phyloP scores from a whole-genome alignment of 2,888 invertebrate species.

The Ichneumoninae sp. region DNA sequence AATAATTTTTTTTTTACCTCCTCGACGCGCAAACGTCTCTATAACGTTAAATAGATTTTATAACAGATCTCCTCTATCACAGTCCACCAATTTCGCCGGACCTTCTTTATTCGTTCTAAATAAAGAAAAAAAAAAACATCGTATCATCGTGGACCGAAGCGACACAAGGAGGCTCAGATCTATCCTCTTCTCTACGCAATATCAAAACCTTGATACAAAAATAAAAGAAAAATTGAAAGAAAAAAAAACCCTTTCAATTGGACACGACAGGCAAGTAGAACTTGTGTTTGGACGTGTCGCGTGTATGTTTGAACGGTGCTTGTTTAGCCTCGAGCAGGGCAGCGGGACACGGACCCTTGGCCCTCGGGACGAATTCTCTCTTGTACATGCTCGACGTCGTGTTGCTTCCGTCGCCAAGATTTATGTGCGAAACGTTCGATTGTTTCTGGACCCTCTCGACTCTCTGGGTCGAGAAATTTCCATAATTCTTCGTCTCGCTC shows the following conservation, averaged over 20 bases:
- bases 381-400: slow-evolving; percentile 89
- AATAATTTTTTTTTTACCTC: not conserved
- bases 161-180: slow-evolving; percentile 25
- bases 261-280: slow-evolving; percentile 90
- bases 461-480: slow-evolving; percentile 87
- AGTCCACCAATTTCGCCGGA: slow-evolving; percentile 40
- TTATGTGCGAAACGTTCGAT: slow-evolving; percentile 91
- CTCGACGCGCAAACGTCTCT: not conserved
- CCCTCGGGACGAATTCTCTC: slow-evolving; percentile 90
- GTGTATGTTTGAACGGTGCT: slow-evolving; percentile 92
- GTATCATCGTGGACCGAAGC: slow-evolving; percentile 20
- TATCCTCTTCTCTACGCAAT: slow-evolving; percentile 1
- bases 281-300: slow-evolving; percentile 93
- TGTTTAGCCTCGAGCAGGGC: slow-evolving; percentile 90
- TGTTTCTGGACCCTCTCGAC: slow-evolving; percentile 87
- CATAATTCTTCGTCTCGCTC: slow-evolving; percentile 90
- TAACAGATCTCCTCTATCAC: slow-evolving; percentile 50
- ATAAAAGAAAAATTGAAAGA: not conserved
- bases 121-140: slow-evolving; percentile 16
- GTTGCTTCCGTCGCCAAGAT: slow-evolving; percentile 88
- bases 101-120: slow-evolving; percentile 1
- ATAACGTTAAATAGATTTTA: slow-evolving; percentile 31
- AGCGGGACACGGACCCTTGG: slow-evolving; percentile 92
- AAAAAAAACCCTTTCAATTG: slow-evolving; percentile 75
- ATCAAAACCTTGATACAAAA: not conserved